These are phyloP conservation scores for Aphaenogaster ashmeadi DNA, from an alignment of 1,140 invertebrate genomes.

Conservation along the genomic window DNA sequence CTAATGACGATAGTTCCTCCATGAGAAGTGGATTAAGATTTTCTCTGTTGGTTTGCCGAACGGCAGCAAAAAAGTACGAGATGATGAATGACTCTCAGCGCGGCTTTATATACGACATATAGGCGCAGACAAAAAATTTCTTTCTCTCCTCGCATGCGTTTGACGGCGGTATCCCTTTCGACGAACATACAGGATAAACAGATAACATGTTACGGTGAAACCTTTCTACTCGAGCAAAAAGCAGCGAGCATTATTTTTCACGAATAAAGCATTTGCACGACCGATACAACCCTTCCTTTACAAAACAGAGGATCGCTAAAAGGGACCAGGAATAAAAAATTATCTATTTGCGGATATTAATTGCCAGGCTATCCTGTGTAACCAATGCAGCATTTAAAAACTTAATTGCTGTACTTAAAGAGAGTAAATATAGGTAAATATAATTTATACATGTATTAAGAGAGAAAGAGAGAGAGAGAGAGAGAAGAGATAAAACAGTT, in stretches of 20 bases:
- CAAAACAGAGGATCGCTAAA: conserved; percentile 24
- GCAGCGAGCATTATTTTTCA: conserved; percentile 34
- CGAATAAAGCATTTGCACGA: neutral
- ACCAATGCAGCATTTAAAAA: neutral
- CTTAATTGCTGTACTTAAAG: neutral
- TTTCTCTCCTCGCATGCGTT: conserved; percentile 33
- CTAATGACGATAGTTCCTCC: conserved; percentile 69
- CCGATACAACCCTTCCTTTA: neutral
- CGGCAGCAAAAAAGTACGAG: conserved; percentile 69
- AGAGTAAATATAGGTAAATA: neutral
- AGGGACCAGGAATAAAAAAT: conserved; percentile 2
- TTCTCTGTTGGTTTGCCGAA: conserved; percentile 73
- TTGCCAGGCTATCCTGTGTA: neutral
- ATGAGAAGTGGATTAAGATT: conserved; percentile 74
- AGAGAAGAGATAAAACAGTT: neutral
- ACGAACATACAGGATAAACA: conserved; percentile 35
- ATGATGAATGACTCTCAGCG: conserved; percentile 68
- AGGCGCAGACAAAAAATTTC: conserved; percentile 64
- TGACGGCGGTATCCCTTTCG: conserved; percentile 45
- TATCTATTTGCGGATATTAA: conserved; percentile 27
- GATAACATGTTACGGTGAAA: conserved; percentile 42
- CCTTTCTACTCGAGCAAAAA: conserved; percentile 22
- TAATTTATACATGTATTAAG: neutral
- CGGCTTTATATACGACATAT: conserved; percentile 50
- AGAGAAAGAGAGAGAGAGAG: neutral